Percentiles rank a stretch among this genome's conserved stretches.
phyloP scores from a whole-genome alignment of 2,113 vertebrate genomes.

The Syngnathus typhle region DNA sequence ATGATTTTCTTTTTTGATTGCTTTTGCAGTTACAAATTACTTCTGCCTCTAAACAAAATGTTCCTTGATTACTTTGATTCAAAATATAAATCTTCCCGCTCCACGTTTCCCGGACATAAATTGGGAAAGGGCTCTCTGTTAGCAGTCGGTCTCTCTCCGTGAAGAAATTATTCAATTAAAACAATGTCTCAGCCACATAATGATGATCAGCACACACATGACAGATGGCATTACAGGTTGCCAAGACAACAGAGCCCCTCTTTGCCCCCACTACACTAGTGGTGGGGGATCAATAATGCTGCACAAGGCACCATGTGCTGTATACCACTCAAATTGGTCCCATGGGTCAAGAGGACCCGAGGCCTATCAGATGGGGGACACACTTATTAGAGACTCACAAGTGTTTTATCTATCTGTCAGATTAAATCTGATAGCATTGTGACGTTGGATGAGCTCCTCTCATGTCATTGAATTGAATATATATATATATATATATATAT shows the following conservation, averaged over 20 bases:
- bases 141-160: constrained; percentile 24
- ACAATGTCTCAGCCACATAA: constrained; percentile 56
- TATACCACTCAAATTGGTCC: constrained; percentile 80
- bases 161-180: constrained; percentile 60
- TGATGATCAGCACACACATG: constrained; percentile 63
- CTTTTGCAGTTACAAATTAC: not conserved
- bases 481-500: no score
- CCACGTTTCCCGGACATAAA: constrained; percentile 13
- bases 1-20: not conserved
- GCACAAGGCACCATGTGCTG: constrained; percentile 58
- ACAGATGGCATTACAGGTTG: constrained; percentile 71
- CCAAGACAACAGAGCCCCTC: constrained; percentile 70
- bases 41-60: not conserved
- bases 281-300: constrained; percentile 45
- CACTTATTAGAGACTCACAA: constrained; percentile 63
- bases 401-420: constrained; percentile 65
- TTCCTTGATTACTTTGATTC: not conserved
- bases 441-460: constrained; percentile 21
- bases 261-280: constrained; percentile 21
- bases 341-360: constrained; percentile 63
- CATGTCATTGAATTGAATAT: constrained; percentile 9
- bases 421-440: constrained; percentile 45
- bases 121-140: constrained; percentile 5
- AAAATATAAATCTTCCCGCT: not conserved
- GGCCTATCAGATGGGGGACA: constrained; percentile 67